phyloP scores from a whole-genome alignment of 1,140 invertebrate genomes.

The Acromyrmex echinatior region DNA sequence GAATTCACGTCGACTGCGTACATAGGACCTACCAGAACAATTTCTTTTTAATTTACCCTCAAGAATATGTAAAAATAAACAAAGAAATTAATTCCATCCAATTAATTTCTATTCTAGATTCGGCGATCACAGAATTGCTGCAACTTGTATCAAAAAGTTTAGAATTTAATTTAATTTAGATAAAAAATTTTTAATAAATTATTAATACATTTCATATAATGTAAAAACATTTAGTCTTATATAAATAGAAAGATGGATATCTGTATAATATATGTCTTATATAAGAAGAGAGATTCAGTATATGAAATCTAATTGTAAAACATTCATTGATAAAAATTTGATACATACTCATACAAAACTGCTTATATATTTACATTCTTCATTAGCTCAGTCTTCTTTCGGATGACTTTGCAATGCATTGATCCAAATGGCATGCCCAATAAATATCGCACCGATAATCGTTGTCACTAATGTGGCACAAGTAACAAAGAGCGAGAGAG shows the following conservation, averaged over 20 bases:
- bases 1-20: neutral
- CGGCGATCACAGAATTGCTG: neutral
- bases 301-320: neutral
- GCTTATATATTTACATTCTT: neutral
- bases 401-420: constrained; percentile 7
- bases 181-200: neutral
- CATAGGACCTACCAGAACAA: neutral
- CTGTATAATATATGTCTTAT: neutral
- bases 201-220: neutral
- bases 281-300: neutral
- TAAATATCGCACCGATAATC: constrained; percentile 67
- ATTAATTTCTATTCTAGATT: constrained; percentile 1
- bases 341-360: neutral
- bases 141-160: neutral
- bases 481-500: constrained; percentile 63
- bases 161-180: constrained; percentile 16
- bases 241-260: neutral
- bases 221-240: neutral
- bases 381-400: constrained; percentile 61
- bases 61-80: neutral
- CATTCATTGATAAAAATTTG: neutral
- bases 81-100: constrained; percentile 6
- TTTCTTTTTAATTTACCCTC: neutral
- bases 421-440: constrained; percentile 70
- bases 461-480: constrained; percentile 74